Conservation (phyloP, 2,797 vertebrate genomes). For the Karalla daura region DNA sequence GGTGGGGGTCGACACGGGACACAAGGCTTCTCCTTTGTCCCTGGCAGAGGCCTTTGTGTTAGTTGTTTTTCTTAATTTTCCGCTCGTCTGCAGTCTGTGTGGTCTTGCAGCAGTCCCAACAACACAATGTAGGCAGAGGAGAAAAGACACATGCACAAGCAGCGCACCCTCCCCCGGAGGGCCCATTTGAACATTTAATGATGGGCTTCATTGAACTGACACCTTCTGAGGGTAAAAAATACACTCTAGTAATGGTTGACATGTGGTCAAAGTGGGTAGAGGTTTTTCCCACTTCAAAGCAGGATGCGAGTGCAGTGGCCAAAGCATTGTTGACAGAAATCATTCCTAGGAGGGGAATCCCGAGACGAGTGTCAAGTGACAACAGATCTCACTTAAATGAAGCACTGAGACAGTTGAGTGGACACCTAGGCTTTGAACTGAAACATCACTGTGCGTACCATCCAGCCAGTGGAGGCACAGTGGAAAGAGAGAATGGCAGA, state of each 20-base stretch:
- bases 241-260: constrained; percentile 3
- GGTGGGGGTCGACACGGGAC: too few species aligned
- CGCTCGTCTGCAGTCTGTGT: too few species aligned
- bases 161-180: background rate
- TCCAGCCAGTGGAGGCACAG: too few species aligned
- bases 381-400: background rate
- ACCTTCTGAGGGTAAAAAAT: constrained; percentile 3
- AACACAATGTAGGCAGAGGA: background rate
- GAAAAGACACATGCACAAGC: background rate
- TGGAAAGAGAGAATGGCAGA: too few species aligned
- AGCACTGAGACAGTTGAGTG: background rate
- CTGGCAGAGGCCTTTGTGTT: too few species aligned
- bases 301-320: background rate
- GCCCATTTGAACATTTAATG: constrained; percentile 4
- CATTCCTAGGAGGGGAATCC: constrained; percentile 2
- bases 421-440: background rate
- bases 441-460: constrained; percentile 7
- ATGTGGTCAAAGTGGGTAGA: background rate
- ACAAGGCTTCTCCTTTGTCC: too few species aligned
- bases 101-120: background rate
- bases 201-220: constrained; percentile 14
- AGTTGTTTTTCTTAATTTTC: too few species aligned
- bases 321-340: background rate
- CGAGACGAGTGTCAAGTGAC: background rate
- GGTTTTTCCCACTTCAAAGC: background rate